phyloP scores from a whole-genome alignment of 2,113 vertebrate species.

The Bungarus multicinctus region DNA sequence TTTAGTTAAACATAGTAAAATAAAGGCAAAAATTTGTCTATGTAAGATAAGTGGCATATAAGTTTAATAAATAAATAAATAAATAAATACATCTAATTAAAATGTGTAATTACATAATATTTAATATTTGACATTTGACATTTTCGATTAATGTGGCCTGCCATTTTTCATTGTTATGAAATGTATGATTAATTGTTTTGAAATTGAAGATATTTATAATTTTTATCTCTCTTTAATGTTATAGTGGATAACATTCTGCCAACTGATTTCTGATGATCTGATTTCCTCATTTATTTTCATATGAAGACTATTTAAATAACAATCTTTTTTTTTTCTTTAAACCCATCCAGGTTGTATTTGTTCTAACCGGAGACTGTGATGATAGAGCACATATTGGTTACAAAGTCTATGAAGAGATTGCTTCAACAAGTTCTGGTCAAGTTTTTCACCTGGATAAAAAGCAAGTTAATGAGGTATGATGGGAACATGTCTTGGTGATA shows the following conservation, averaged over 20 bases:
- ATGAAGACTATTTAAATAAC: not conserved
- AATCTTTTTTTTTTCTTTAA: not conserved
- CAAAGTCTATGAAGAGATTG: conserved; percentile 97
- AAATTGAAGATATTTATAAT: not conserved
- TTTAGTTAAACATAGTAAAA: not conserved
- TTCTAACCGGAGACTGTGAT: conserved; percentile 96
- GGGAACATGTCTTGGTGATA: not conserved
- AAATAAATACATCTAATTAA: not conserved
- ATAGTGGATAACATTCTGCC: not conserved
- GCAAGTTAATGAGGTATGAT: conserved; percentile 97
- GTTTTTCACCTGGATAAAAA: conserved; percentile 98
- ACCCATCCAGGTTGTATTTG: conserved; percentile 88
- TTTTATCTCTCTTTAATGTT: not conserved
- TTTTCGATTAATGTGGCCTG: not conserved
- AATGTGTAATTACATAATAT: not conserved
- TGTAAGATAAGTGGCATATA: too few relatives aligned
- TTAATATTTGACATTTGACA: not conserved
- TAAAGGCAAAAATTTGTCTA: not conserved
- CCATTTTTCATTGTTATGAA: not conserved
- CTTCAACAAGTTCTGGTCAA: conserved; percentile 97
- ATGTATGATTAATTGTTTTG: not conserved
- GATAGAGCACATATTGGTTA: conserved; percentile 92
- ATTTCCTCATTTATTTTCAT: not conserved
- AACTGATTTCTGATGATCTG: conserved; percentile 5
- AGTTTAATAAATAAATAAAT: too few relatives aligned